phyloP scores from a whole-genome alignment of 2,888 invertebrate species.

The Amiota communis region DNA sequence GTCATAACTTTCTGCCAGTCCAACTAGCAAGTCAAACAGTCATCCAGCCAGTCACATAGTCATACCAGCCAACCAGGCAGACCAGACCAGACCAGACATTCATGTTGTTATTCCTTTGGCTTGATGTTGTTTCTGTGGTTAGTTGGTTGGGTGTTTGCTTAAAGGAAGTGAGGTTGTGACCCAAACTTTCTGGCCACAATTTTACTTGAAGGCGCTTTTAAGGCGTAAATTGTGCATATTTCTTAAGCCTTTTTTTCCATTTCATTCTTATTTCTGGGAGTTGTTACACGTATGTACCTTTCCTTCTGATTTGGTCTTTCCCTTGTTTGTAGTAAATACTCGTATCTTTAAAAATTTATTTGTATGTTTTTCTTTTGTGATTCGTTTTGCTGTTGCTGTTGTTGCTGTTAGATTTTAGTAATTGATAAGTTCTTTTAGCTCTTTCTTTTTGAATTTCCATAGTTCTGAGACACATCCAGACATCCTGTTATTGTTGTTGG shows the following conservation, averaged over 20 bases:
- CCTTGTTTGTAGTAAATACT: too few relatives aligned
- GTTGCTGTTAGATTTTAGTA: too few relatives aligned
- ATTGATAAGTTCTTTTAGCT: too few relatives aligned
- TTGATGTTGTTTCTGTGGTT: not conserved
- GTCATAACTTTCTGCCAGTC: constrained; percentile 4
- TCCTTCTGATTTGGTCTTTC: too few relatives aligned
- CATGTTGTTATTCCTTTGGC: too few relatives aligned
- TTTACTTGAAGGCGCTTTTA: constrained; percentile 3
- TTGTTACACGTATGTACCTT: too few relatives aligned
- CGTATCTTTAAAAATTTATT: too few relatives aligned
- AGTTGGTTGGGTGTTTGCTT: constrained; percentile 10
- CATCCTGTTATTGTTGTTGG: too few relatives aligned
- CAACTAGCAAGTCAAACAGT: not conserved
- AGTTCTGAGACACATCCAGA: too few relatives aligned
- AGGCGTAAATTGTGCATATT: constrained; percentile 9
- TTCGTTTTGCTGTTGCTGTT: not conserved
- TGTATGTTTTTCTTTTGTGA: not conserved
- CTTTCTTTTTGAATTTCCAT: too few relatives aligned
- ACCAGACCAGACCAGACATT: too few relatives aligned
- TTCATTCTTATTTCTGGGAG: too few relatives aligned
- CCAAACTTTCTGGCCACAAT: not conserved
- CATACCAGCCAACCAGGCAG: not conserved
- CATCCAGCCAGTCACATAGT: not conserved
- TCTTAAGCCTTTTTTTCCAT: not conserved
- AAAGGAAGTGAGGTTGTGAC: constrained; percentile 27